phyloP scores from a whole-genome alignment of 1,140 invertebrate species.

The Popillia japonica region DNA sequence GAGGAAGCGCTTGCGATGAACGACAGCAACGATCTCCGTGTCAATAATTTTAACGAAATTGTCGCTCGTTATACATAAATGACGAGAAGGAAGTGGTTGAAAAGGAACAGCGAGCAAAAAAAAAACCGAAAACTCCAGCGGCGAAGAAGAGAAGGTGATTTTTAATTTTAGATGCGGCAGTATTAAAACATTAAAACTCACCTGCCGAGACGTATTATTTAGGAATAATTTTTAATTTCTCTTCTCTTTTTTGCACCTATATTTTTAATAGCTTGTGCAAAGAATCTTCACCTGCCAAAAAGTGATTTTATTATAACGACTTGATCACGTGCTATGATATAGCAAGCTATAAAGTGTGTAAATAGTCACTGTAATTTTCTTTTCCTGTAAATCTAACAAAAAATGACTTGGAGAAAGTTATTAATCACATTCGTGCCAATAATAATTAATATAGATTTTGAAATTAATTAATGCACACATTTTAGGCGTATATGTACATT shows the following conservation, averaged over 20 bases:
- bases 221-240: conserved; percentile 23
- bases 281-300: conserved; percentile 13
- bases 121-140: background rate
- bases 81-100: background rate
- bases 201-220: conserved; percentile 23
- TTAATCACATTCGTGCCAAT: no score
- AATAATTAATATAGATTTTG: no score
- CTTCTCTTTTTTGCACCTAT: background rate
- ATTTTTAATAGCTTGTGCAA: background rate
- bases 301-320: conserved; percentile 7
- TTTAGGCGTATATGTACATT: no score
- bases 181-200: conserved; percentile 34
- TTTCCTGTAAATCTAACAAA: background rate
- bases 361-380: background rate
- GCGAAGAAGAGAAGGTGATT: background rate
- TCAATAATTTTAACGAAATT: conserved; percentile 23
- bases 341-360: background rate
- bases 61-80: background rate
- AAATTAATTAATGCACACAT: no score
- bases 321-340: conserved; percentile 2
- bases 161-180: background rate
- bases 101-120: background rate
- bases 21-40: background rate
- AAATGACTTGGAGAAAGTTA: background rate
- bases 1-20: conserved; percentile 10